Evolutionary conservation across 2,113 vertebrate genomes (phyloP), one percentile per base, ranked within the genome.

Genomic region (Chascanopsetta lugubris): DNA sequence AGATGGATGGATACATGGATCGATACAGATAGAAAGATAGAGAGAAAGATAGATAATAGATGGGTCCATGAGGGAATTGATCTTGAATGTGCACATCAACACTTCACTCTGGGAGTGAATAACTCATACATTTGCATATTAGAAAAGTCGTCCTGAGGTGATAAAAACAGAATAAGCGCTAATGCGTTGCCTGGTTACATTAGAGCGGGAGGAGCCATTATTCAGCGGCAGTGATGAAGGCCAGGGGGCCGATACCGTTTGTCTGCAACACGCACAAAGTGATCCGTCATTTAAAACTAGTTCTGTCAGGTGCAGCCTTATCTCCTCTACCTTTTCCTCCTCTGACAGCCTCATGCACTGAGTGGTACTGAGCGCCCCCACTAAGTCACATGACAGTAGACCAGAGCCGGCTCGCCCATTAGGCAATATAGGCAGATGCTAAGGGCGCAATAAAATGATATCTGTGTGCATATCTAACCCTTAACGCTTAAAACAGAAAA

Each of bases 221-320:
- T 77, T 79, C 72, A 72, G 43, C n/a, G 34, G 27, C 47, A 4
- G 22, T 10, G 72, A 58, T 29, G 78, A 70, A 69, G 77, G 56
- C 75, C 60, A 47, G 45, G 29, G 66, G 53, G 53, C 32, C 56
- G 51, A 22, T 47, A 30, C 45, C 7, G 21, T 77, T 80, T 32
- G 45, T 79, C 80, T 66, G 72, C 56, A 29, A 65, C 26, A 26
- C 30, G 75, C 72, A 76, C 68, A 50, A 72, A 82, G 67, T 15
- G 17, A 85, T 84, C 64, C 5, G 46, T 87, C 83, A 82, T 68
- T 29, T 49, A 67, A 87, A 80, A 82, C 73, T 64, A 82, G 70
- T 75, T 80, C 72, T 82, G 83, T 84, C 75, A 36, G 57, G 77
- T 22, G 65, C 24, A 6, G 38, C 60, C 53, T 69, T 76, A 75